phyloP scores from a whole-genome alignment of 37 sponge, comb jelly and placozoan species.

The Oscarella lobularis region DNA sequence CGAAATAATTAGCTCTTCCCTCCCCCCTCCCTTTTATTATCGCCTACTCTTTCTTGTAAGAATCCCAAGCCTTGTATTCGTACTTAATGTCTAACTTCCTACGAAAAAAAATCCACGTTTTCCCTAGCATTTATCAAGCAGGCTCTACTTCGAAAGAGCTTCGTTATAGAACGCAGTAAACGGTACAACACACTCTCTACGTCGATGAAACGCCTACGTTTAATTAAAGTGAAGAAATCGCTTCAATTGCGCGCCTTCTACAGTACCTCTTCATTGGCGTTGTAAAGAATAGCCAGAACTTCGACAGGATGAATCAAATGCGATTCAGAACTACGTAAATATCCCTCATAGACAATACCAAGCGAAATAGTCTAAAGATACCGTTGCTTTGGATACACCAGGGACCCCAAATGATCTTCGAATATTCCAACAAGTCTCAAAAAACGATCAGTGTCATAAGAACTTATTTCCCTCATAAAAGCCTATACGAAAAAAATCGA shows the following conservation, averaged over 20 bases:
- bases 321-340: not conserved
- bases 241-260: not conserved
- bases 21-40: too few species aligned
- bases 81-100: not conserved
- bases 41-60: too few species aligned
- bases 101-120: not conserved
- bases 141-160: not conserved
- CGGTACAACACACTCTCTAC: not conserved
- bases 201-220: not conserved
- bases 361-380: not conserved
- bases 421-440: not conserved
- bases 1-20: too few species aligned
- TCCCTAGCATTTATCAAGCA: not conserved
- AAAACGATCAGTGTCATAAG: not conserved
- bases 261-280: not conserved
- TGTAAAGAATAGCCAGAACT: not conserved
- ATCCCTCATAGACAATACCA: not conserved
- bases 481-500: too few species aligned
- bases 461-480: too few species aligned
- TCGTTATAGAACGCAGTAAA: not conserved
- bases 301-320: not conserved
- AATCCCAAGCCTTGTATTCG: not conserved
- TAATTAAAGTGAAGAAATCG: not conserved
- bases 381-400: constrained; percentile 3
- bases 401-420: not conserved